Evolutionary conservation across 2,888 invertebrate genomes (phyloP), one percentile per base, ranked within the genome.

Genomic region (Hydrotaea diabolus): DNA sequence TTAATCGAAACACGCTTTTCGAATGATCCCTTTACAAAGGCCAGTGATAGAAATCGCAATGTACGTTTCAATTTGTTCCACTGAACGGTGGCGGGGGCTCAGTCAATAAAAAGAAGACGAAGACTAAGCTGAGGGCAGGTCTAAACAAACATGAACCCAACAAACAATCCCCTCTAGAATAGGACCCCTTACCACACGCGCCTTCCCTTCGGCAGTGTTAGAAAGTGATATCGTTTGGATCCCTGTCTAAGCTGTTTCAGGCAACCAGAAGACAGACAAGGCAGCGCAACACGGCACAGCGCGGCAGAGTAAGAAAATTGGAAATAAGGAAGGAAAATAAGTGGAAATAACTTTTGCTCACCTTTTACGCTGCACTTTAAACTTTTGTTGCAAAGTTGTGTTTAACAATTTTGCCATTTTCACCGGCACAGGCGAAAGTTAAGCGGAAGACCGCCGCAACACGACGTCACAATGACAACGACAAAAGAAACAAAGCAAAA

Each of bases 341-440:
- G 57, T 79, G 74, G 71, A 36, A 77, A 83, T 82, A 86, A 83
- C 81, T 86, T 86, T 83, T 79, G 79, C 76, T 82, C 82, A 86
- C 82, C 86, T 86, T 84, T 82, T 53, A 43, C 76, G 69, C 43
- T 83, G 86, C 80, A 78, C 82, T 86, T 84, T 76, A 76, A 86
- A 82, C 75, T 86, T 84, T 84, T 74, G 21, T 62, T 23, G 59
- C 46, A 59, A 59, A 59, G 59, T 59, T 26, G 23, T 59, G 59
- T 59, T 62, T 19, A 83, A 72, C 46, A 79, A 76, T 79, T 76
- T 78, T 55, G n/a, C 46, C 66, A 82, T 62, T 43, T 49, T 19
- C 31, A 57, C 62, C 74, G 53, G 15, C 9, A 17, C 46, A 55
- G n/a, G 2, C 39, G 53, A 31, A 43, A 15, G 31, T 13, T 21